These are phyloP conservation scores for Lepas anatifera DNA, from an alignment of 2,888 invertebrate species.

Conservation along the genomic window DNA sequence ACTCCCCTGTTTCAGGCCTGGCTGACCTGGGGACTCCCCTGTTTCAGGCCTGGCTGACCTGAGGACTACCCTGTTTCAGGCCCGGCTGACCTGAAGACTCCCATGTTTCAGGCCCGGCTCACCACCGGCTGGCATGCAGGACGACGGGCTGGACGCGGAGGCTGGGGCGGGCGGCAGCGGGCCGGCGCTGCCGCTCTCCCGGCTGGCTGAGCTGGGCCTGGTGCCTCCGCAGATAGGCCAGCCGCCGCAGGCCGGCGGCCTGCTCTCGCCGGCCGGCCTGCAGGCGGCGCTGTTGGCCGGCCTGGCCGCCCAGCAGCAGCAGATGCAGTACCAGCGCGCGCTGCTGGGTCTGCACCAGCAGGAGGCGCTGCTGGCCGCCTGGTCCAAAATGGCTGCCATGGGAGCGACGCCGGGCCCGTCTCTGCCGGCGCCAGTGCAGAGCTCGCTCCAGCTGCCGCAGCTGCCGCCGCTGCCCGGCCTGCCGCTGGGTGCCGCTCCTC, in stretches of 20 bases:
- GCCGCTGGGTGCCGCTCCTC: background rate
- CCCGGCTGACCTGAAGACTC: too few relatives aligned
- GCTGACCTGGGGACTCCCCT: too few relatives aligned
- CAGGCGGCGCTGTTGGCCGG: constrained; percentile 3
- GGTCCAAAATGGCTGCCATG: background rate
- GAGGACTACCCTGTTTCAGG: too few relatives aligned
- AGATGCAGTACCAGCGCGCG: constrained; percentile 12
- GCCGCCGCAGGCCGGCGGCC: background rate
- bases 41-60: too few relatives aligned
- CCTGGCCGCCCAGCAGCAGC: constrained; percentile 10
- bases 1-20: too few relatives aligned
- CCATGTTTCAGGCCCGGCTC: background rate
- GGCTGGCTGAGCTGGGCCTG: background rate
- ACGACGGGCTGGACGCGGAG: background rate
- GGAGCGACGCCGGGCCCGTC: background rate
- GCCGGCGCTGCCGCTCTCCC: background rate
- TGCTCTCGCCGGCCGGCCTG: background rate
- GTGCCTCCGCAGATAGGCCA: background rate
- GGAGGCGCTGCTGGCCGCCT: constrained; percentile 5
- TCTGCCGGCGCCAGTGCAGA: background rate
- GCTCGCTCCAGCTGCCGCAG: background rate
- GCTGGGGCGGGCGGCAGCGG: background rate
- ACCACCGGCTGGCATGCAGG: background rate
- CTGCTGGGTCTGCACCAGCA: background rate
- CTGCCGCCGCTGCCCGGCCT: background rate